Conservation (phyloP, 30 jellyfish, hydroid and myxozoan species). For the Aurelia aurita complex sp. Pacific region DNA sequence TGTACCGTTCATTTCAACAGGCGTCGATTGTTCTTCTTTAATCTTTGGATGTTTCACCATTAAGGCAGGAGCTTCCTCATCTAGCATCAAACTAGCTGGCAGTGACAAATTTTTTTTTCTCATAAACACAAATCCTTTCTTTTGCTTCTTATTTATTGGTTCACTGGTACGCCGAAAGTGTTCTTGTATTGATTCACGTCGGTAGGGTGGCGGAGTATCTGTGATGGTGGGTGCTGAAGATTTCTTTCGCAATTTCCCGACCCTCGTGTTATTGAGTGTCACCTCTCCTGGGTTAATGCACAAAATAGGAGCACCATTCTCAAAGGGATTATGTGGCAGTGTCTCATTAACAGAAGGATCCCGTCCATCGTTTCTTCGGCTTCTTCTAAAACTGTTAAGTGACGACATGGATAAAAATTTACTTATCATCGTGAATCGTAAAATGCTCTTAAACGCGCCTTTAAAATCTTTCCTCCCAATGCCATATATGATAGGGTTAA, state of each 20-base stretch:
- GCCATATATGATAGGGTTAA: slow-evolving; percentile 95
- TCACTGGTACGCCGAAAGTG: neutral
- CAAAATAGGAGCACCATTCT: slow-evolving; percentile 1
- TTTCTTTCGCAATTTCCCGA: slow-evolving; percentile 1
- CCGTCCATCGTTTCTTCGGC: too few relatives aligned
- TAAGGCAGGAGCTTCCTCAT: neutral
- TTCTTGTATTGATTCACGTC: neutral
- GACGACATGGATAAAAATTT: neutral
- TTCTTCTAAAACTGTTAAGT: neutral
- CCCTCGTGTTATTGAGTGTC: neutral
- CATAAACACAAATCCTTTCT: neutral
- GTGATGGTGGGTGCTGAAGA: neutral
- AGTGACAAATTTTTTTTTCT: slow-evolving; percentile 4
- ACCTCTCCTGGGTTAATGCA: neutral
- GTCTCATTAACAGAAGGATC: neutral
- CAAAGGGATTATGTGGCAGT: neutral
- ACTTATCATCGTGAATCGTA: slow-evolving; percentile 29
- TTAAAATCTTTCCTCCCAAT: slow-evolving; percentile 86
- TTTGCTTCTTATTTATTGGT: neutral
- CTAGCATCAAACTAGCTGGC: neutral
- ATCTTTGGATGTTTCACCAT: too few relatives aligned
- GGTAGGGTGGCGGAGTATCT: slow-evolving; percentile 49
- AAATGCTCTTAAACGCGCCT: slow-evolving; percentile 66
- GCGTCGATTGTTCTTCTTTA: too few relatives aligned
- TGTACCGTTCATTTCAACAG: neutral